These are phyloP conservation scores for Steinernema khuongi DNA, from an alignment of 1,140 invertebrate species.

Conservation along the genomic window DNA sequence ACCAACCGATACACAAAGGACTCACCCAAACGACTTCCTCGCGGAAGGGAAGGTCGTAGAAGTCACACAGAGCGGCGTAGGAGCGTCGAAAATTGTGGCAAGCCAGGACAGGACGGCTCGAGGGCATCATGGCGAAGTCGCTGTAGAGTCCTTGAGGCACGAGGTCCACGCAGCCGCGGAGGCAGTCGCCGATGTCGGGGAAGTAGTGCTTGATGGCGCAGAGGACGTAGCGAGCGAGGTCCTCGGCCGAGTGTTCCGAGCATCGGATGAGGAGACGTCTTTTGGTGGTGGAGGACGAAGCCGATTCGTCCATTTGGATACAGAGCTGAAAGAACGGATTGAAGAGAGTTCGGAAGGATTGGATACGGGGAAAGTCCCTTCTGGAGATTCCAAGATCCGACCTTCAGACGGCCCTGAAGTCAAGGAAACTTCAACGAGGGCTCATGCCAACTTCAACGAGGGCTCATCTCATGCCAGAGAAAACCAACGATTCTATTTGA, in stretches of 20 bases:
- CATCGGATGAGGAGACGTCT: constrained; percentile 3
- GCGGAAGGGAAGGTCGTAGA: constrained; percentile 51
- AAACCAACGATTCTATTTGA: too few relatives aligned
- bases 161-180: constrained; percentile 36
- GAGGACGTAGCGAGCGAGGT: constrained; percentile 50
- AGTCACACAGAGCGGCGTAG: constrained; percentile 57
- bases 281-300: neutral
- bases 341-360: neutral
- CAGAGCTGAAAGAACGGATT: neutral
- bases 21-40: constrained; percentile 53
- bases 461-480: too few relatives aligned
- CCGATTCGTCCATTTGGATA: constrained; percentile 23
- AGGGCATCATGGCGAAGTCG: constrained; percentile 45
- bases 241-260: constrained; percentile 19
- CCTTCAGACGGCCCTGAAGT: too few relatives aligned
- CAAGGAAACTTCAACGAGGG: too few relatives aligned
- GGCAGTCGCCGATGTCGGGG: constrained; percentile 49
- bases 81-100: constrained; percentile 55
- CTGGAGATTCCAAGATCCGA: constrained; percentile 10
- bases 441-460: too few relatives aligned
- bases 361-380: constrained; percentile 31
- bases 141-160: constrained; percentile 35
- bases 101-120: constrained; percentile 40
- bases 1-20: constrained; percentile 26
- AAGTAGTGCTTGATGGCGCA: constrained; percentile 55